Evolutionary conservation across 2,797 vertebrate genomes (phyloP).

Genomic region (Sebastes taczanowskii): DNA sequence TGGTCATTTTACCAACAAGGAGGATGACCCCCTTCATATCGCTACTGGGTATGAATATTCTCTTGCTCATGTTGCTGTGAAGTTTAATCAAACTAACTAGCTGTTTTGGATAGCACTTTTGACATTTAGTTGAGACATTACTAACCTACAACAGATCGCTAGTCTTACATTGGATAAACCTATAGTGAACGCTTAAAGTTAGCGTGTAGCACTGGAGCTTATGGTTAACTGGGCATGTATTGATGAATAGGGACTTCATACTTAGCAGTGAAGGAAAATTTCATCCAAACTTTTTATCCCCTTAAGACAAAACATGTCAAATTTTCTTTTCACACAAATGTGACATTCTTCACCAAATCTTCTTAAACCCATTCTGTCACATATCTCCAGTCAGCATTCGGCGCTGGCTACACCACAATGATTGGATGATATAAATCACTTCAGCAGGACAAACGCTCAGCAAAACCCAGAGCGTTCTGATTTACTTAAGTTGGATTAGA

Average conservation of each 20-base stretch:
- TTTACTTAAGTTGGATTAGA: constrained; percentile 70
- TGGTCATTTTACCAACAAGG: background rate
- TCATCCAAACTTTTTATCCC: background rate
- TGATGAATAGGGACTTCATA: background rate
- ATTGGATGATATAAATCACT: constrained; percentile 66
- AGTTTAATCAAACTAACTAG: background rate
- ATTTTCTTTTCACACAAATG: constrained; percentile 2
- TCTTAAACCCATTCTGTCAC: constrained; percentile 27
- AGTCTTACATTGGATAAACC: background rate
- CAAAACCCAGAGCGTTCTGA: constrained; percentile 51
- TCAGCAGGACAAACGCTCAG: constrained; percentile 52
- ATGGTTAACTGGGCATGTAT: background rate
- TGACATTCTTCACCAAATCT: constrained; percentile 32
- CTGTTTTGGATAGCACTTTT: background rate
- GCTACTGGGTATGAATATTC: background rate
- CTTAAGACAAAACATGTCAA: constrained; percentile 12
- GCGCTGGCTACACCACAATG: constrained; percentile 25
- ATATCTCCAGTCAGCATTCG: constrained; percentile 36
- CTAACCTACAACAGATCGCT: background rate
- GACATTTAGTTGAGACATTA: background rate
- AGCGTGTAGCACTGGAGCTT: background rate
- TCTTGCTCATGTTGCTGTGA: background rate
- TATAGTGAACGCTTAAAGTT: background rate
- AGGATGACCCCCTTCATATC: background rate
- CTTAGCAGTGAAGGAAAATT: background rate